These are phyloP conservation scores for Lamellibrachia satsuma DNA, from an alignment of 2,888 invertebrate genomes.

Conservation along the genomic window DNA sequence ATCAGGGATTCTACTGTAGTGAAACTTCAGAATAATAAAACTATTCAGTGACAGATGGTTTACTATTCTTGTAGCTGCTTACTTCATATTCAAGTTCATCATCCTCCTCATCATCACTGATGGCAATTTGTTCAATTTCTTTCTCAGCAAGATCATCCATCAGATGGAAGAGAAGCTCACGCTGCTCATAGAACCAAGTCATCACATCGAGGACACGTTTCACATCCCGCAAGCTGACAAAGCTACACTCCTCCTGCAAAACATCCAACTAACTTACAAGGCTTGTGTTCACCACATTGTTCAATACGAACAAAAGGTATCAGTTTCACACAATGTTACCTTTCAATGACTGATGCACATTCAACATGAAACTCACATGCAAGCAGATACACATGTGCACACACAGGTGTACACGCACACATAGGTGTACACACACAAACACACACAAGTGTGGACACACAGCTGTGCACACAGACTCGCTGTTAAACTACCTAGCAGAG, in stretches of 20 bases:
- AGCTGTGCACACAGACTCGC: too few species aligned
- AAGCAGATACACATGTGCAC: too few species aligned
- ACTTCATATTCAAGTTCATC: background rate
- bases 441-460: too few species aligned
- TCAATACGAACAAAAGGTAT: background rate
- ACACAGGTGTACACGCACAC: too few species aligned
- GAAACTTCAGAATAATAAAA: too few species aligned
- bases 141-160: conserved; percentile 30
- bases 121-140: conserved; percentile 18
- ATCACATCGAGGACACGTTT: conserved; percentile 53
- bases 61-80: background rate
- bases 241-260: conserved; percentile 52
- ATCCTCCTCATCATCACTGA: background rate
- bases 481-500: too few species aligned
- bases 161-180: conserved; percentile 22
- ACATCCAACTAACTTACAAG: background rate
- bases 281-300: background rate
- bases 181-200: conserved; percentile 49
- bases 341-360: background rate
- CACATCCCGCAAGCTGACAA: conserved; percentile 59
- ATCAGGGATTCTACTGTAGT: too few species aligned
- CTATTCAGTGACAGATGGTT: too few species aligned
- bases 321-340: background rate
- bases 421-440: too few species aligned
- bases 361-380: background rate